Percentiles rank a stretch among this genome's conserved stretches.
Evolutionary conservation across 2,113 vertebrate genomes (phyloP).

Genomic region (Chrysochloris asiatica): DNA sequence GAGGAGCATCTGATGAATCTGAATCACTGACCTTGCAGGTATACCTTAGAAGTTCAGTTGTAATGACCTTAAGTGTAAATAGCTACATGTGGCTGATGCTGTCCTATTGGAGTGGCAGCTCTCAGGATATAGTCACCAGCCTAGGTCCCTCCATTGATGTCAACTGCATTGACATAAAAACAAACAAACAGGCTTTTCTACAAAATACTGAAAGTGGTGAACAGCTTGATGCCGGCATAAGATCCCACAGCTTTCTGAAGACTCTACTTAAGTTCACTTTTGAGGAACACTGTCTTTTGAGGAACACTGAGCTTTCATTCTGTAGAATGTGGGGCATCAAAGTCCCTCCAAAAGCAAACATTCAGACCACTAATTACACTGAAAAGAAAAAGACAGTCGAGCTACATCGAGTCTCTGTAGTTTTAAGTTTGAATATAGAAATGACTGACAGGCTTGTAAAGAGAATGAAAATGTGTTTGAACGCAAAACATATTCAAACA

Average conservation of each 20-base stretch:
- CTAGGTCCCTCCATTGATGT: not conserved
- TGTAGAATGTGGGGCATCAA: not conserved
- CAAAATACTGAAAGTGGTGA: not conserved
- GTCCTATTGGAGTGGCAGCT: not conserved
- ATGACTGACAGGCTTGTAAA: not conserved
- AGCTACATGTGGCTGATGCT: not conserved
- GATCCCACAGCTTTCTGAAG: not conserved
- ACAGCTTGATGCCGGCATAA: not conserved
- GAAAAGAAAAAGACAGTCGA: not conserved
- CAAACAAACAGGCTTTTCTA: not conserved
- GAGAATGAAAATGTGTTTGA: not conserved
- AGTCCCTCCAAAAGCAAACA: not conserved
- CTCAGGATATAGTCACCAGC: fast-evolving
- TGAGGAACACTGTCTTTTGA: not conserved
- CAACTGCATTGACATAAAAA: not conserved
- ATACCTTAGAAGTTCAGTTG: no score
- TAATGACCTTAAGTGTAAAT: not conserved
- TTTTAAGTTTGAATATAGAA: not conserved
- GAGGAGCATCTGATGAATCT: no score
- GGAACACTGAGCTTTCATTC: not conserved
- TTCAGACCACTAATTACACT: not conserved
- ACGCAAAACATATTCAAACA: not conserved
- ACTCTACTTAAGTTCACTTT: not conserved
- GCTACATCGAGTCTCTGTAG: not conserved
- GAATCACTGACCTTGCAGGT: no score